phyloP scores from a whole-genome alignment of 2,888 invertebrate species.

The Reticulitermes lucifugus region DNA sequence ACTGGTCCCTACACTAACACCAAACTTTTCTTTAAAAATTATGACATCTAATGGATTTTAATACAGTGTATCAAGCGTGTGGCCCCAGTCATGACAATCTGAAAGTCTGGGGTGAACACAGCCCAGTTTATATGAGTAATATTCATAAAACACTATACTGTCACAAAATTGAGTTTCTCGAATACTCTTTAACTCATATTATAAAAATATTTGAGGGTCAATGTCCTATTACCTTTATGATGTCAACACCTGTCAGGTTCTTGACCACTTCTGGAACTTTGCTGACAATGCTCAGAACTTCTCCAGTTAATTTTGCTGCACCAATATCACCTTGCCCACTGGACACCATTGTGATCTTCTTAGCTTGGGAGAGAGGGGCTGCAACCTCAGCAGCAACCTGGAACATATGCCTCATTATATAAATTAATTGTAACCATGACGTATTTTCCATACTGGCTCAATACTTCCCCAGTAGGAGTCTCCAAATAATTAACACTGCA shows the following conservation, averaged over 20 bases:
- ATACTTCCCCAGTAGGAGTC: too few relatives aligned
- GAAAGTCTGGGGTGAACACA: not conserved
- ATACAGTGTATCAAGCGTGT: too few relatives aligned
- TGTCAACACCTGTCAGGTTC: slow-evolving; percentile 93
- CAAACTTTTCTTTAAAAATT: too few relatives aligned
- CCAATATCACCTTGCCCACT: slow-evolving; percentile 92
- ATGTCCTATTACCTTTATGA: slow-evolving; percentile 76
- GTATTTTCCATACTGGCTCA: too few relatives aligned
- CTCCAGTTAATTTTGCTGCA: slow-evolving; percentile 93
- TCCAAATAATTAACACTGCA: too few relatives aligned
- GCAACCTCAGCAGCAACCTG: slow-evolving; percentile 97
- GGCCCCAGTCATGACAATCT: not conserved
- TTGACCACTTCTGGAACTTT: slow-evolving; percentile 93
- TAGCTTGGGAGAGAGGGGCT: slow-evolving; percentile 92
- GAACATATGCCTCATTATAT: too few relatives aligned
- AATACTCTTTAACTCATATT: too few relatives aligned
- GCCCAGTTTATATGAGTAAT: not conserved
- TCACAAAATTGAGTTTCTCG: not conserved
- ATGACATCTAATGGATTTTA: too few relatives aligned
- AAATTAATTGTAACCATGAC: too few relatives aligned
- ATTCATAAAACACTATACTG: not conserved
- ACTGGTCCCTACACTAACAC: too few relatives aligned
- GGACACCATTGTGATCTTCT: slow-evolving; percentile 97
- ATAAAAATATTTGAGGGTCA: not conserved
- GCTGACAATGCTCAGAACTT: slow-evolving; percentile 92